Evolutionary conservation across 2,797 vertebrate genomes (phyloP).

Genomic region (Thunnus albacares): DNA sequence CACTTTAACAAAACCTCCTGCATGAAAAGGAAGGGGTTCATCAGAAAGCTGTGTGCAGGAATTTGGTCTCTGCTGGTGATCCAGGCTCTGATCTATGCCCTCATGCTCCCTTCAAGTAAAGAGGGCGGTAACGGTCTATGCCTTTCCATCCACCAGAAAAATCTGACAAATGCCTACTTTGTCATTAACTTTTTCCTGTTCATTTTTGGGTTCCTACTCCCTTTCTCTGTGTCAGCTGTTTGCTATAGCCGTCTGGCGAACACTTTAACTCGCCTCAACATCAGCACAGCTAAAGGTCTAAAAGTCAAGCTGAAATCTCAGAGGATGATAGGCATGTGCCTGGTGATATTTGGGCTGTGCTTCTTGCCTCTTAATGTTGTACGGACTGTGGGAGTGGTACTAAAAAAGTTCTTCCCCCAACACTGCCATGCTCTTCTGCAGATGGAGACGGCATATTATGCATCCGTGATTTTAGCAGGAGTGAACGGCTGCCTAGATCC

Average conservation of each 20-base stretch:
- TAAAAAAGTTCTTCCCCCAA: constrained; percentile 61
- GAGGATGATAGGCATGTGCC: constrained; percentile 75
- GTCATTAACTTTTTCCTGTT: constrained; percentile 76
- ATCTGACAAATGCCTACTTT: constrained; percentile 63
- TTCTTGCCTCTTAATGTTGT: constrained; percentile 83
- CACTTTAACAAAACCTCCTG: constrained; percentile 68
- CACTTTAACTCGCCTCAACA: constrained; percentile 73
- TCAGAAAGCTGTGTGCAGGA: constrained; percentile 76
- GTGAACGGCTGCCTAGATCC: constrained; percentile 84
- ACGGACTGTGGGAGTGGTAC: constrained; percentile 64
- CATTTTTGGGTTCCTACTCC: constrained; percentile 76
- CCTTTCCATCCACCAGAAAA: constrained; percentile 79
- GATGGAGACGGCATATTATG: constrained; percentile 73
- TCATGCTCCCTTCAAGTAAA: constrained; percentile 68
- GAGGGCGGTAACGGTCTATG: constrained; percentile 67
- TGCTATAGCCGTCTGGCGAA: constrained; percentile 77
- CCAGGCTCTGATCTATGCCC: constrained; percentile 71
- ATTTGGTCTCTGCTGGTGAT: constrained; percentile 77
- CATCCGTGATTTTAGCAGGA: constrained; percentile 74
- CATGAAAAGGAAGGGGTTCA: constrained; percentile 78
- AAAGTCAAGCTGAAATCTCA: constrained; percentile 80
- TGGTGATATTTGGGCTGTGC: constrained; percentile 82
- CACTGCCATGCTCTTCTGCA: constrained; percentile 55
- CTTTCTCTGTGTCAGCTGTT: constrained; percentile 69
- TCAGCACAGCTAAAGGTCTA: constrained; percentile 69